Conservation (phyloP, 2,113 vertebrate species). For the Muntiacus reevesi region DNA sequence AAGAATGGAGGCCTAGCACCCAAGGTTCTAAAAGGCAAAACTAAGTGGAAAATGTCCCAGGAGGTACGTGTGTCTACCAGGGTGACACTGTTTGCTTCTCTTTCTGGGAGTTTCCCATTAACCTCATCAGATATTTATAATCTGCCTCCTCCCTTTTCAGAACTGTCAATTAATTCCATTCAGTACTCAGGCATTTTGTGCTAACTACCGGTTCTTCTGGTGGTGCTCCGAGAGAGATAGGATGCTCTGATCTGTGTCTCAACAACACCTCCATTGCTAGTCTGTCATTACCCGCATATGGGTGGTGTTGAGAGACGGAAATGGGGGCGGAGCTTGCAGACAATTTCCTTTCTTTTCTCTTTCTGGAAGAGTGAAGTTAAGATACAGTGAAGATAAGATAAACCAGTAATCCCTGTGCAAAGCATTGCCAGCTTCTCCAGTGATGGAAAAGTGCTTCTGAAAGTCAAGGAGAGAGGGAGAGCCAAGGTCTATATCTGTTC, state of each 20-base stretch:
- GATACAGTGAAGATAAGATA: neutral
- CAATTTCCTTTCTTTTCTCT: neutral
- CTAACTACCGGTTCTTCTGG: neutral
- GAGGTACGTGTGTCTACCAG: neutral
- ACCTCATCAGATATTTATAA: neutral
- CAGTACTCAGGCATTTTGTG: neutral
- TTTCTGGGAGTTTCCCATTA: neutral
- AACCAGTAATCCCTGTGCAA: neutral
- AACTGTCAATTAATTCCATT: neutral
- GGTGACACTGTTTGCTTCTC: neutral
- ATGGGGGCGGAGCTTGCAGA: neutral
- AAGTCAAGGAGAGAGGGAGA: neutral
- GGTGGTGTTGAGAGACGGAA: neutral
- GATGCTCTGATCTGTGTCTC: neutral
- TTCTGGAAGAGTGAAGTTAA: neutral
- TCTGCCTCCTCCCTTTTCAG: neutral
- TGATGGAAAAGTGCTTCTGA: neutral
- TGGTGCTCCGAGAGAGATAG: neutral
- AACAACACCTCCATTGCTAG: neutral
- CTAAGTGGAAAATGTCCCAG: neutral
- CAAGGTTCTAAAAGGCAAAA: neutral
- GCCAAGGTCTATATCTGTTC: neutral
- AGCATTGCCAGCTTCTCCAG: neutral
- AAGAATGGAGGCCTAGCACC: neutral
- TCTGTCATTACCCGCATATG: neutral